These are phyloP conservation scores for Paragorgia papillata DNA, from an alignment of 92 coral and sea anemone genomes.

Conservation along the genomic window DNA sequence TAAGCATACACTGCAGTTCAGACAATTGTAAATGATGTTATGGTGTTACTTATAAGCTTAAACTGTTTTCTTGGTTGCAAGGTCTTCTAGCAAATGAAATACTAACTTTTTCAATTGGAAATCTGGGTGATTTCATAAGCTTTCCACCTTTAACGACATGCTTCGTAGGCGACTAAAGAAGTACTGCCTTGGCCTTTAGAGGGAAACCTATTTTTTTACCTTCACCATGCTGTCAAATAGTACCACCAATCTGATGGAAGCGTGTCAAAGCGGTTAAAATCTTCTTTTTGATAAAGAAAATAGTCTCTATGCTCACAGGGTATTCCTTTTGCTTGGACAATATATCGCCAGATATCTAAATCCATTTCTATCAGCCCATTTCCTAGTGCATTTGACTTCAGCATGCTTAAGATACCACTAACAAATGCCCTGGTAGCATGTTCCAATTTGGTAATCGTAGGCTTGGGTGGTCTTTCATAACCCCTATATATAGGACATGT, in stretches of 20 bases:
- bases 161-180: background rate
- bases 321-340: slow-evolving; percentile 6
- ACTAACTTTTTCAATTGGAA: background rate
- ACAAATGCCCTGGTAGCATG: slow-evolving; percentile 10
- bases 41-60: background rate
- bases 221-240: slow-evolving; percentile 13
- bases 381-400: slow-evolving; percentile 6
- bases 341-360: background rate
- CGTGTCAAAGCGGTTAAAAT: background rate
- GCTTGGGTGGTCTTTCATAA: slow-evolving; percentile 17
- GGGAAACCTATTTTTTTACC: background rate
- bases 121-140: background rate
- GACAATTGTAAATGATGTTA: no score
- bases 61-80: background rate
- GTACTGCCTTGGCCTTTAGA: background rate
- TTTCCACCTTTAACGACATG: background rate
- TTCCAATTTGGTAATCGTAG: background rate
- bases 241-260: slow-evolving; percentile 16
- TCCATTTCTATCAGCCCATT: background rate
- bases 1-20: no score
- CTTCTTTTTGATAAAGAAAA: background rate
- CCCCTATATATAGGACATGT: background rate
- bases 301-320: slow-evolving; percentile 3
- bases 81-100: slow-evolving; percentile 4
- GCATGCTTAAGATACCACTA: background rate